Conservation (phyloP, 2,113 vertebrate genomes). For the Microcebus ravelobensis region DNA sequence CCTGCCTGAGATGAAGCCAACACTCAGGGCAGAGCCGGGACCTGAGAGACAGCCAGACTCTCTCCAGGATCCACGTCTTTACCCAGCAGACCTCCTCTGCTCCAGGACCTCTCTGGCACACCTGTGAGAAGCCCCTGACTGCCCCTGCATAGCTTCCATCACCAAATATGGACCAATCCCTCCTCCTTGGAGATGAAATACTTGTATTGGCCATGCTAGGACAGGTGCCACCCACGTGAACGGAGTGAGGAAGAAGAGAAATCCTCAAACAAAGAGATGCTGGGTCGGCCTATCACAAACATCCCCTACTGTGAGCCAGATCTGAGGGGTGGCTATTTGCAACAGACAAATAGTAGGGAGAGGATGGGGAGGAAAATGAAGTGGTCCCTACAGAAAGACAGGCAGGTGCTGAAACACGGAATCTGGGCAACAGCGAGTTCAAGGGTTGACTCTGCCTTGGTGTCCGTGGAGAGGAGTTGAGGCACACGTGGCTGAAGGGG, state of each 20-base stretch:
- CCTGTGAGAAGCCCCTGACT: not conserved
- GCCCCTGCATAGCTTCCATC: too few species aligned
- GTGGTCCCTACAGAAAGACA: not conserved
- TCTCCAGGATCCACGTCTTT: not conserved
- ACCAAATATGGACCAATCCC: not conserved
- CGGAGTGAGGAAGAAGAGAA: not conserved
- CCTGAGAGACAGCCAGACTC: not conserved
- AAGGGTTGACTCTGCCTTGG: not conserved
- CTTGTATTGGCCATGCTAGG: not conserved
- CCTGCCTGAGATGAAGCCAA: not conserved
- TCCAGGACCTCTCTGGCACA: not conserved
- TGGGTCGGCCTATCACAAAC: not conserved
- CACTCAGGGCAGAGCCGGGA: not conserved
- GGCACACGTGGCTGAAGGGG: not conserved
- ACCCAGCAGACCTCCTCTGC: not conserved
- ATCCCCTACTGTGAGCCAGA: not conserved
- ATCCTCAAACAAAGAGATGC: not conserved
- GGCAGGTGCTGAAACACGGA: not conserved
- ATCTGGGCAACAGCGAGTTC: not conserved
- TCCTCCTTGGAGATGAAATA: not conserved
- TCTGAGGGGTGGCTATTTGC: not conserved
- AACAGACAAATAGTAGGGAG: not conserved
- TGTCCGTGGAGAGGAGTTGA: not conserved
- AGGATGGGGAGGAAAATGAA: not conserved
- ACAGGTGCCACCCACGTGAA: not conserved